These are phyloP conservation scores for Protosalanx chinensis DNA, from an alignment of 2,797 vertebrate species.

Conservation along the genomic window DNA sequence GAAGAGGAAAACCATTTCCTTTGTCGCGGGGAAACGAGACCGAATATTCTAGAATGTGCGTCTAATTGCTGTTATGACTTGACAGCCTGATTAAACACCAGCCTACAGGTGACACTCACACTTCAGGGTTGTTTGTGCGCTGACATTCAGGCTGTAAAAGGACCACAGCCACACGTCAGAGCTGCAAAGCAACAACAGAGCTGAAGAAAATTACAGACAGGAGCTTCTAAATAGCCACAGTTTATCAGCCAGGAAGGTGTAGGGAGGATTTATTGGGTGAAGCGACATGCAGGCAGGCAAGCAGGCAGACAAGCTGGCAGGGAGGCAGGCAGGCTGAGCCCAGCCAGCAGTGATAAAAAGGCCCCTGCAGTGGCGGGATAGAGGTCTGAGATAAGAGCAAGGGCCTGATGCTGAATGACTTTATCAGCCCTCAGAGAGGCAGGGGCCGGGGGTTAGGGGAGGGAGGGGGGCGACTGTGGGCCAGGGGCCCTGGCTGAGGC, in stretches of 20 bases:
- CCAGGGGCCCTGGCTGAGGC: conserved; percentile 32
- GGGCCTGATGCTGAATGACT: conserved; percentile 67
- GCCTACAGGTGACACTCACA: too few relatives aligned
- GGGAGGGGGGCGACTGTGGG: conserved; percentile 28
- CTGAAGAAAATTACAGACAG: too few relatives aligned
- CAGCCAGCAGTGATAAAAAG: conserved; percentile 69
- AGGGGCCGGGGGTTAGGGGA: conserved; percentile 14
- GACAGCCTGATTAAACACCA: too few relatives aligned
- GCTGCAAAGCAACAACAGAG: too few relatives aligned
- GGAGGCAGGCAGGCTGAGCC: conserved; percentile 32
- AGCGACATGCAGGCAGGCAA: conserved; percentile 11
- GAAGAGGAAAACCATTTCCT: neutral
- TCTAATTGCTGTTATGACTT: neutral
- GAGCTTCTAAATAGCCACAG: too few relatives aligned
- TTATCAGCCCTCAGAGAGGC: conserved; percentile 65
- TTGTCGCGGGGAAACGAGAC: neutral
- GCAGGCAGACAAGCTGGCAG: conserved; percentile 51
- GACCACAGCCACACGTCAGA: too few relatives aligned
- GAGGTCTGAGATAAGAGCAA: conserved; percentile 66
- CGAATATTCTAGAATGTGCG: neutral
- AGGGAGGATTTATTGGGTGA: neutral
- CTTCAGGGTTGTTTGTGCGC: too few relatives aligned
- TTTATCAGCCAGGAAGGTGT: neutral
- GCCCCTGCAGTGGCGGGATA: conserved; percentile 61
- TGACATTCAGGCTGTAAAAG: too few relatives aligned